Base-by-base conservation (phyloP, 2,113 vertebrate species). In the Microtus pennsylvanicus region DNA sequence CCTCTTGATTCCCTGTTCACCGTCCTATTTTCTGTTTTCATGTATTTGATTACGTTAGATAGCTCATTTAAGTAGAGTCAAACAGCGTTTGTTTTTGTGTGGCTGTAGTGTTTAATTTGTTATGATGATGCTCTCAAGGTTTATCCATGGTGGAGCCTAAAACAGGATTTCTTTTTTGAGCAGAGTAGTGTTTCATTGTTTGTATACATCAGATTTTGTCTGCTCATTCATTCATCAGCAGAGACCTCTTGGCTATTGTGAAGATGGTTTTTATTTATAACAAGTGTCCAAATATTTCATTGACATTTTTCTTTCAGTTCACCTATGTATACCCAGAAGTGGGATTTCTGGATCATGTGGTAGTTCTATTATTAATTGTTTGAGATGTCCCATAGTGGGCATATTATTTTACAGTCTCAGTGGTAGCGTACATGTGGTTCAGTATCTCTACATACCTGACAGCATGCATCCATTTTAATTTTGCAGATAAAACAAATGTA, bases 401-500 rank as follows among this genome's bases (percentile, higher is more conserved):
- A 30, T n/a, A 95, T 10, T 38, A 83, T 96, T 90, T 87, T 95
- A 85, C 16, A 76, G 0, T 55, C 65, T 61, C 17, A 93, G 26
- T 30, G 22, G 38, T 28, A 83, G 47, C 47, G 2, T 7, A 74
- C 28, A 74, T 24, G 52, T 33, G 7, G 78, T 94, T 63, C 38
- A 86, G 10, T 75, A 83, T 94, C 24, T 87, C 16, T 11, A 19
- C 24, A n/a, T 88, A 69, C 12, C 67, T 35, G 11, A 55, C 76
- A 85, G 12, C 35, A 55, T 26, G 52, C 70, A 61, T 42, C 52
- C 17, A 42, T 80, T 81, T 89, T n/a, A 17, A 78, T 90, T 94
- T 83, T 88, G 52, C 65, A 92, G 88, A 50, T 70, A 89, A 87
- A 95, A 67, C 55, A 94, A 81, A 78, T 88, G 22, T 77, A 55